Base-by-base conservation (phyloP, 92 coral and sea anemone species). In the Montipora capitata region DNA sequence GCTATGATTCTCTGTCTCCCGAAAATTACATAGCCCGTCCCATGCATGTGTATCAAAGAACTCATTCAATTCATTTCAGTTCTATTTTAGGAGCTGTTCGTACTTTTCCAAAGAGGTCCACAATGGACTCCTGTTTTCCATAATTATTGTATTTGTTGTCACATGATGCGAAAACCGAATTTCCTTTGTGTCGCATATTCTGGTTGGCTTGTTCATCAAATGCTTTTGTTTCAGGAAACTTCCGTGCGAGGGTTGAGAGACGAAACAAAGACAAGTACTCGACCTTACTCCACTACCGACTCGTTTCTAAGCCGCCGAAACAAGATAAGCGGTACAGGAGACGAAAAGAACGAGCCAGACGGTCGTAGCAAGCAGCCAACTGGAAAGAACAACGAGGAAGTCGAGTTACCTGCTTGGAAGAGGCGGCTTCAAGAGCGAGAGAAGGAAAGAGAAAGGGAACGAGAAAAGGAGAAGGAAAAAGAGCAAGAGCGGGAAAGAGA, bases 311-410 rank as follows among this genome's bases (percentile, higher is more conserved):
- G 83, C 66, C 91, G 94, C 38, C 79, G 91, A 77, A 89, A 38
- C 77, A 77, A 86, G 45, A 52, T 73, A 51, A 78, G 83, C 65
- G 95, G 85, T 61, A 78, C 82, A 70, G 73, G 86, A 43, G 78
- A 87, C 73, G 89, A 81, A 80, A 92, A 87, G 88, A 86, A 82
- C 88, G 86, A 94, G 59, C 42, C 83, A 41, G 96, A 95, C 85
- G 88, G 84, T 39, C 72, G 95, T 49, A 87, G 18, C 89, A 5
- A 80, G 77, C 87, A 51, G 85, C 89, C 83, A 74, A 74, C 81
- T 66, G 78, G 88, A 94, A 94, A 95, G 91, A 93, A 89, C 74
- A 92, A 88, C 90, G 96, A 96, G 89, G 99, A 92, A 84, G 80
- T 77, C 1, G 94, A 93, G 75, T 63, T 92, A 11, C 89, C 97